These are phyloP conservation scores for Prosapia bicincta DNA, from an alignment of 2,888 invertebrate species.

Conservation along the genomic window DNA sequence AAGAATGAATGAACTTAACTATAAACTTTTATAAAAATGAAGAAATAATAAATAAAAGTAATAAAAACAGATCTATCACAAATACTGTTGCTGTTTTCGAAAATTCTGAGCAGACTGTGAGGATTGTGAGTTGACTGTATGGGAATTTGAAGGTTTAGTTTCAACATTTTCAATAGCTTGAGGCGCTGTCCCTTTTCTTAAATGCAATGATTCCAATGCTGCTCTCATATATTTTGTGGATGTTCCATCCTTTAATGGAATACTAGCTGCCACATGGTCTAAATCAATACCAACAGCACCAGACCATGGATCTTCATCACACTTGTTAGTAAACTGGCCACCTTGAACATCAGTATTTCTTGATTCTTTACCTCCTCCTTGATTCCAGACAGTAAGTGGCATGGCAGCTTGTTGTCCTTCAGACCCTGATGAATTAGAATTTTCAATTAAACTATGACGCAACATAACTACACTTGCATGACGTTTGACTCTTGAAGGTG, in stretches of 20 bases:
- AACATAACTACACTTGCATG: constrained; percentile 38
- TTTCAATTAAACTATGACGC: constrained; percentile 36
- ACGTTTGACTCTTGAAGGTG: constrained; percentile 36
- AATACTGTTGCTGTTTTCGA: not conserved
- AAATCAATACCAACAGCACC: constrained; percentile 40
- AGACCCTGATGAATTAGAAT: not conserved
- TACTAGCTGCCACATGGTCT: constrained; percentile 41
- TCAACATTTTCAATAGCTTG: not conserved
- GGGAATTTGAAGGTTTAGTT: not conserved
- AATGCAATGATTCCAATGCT: constrained; percentile 37
- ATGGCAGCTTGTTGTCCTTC: not conserved
- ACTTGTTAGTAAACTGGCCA: not conserved
- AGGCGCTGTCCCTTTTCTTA: constrained; percentile 28
- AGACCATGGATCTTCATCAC: constrained; percentile 31
- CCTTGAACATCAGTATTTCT: constrained; percentile 8
- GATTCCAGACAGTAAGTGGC: constrained; percentile 32
- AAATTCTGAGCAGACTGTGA: not conserved
- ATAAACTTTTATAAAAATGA: not conserved
- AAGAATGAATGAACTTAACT: not conserved
- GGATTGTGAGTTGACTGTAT: not conserved
- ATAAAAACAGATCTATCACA: not conserved
- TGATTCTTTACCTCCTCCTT: not conserved
- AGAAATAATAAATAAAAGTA: not conserved
- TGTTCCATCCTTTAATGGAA: constrained; percentile 36
- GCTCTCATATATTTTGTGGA: constrained; percentile 35